Evolutionary conservation across 2,888 invertebrate genomes (phyloP).

Genomic region (Cephus rjabovi): DNA sequence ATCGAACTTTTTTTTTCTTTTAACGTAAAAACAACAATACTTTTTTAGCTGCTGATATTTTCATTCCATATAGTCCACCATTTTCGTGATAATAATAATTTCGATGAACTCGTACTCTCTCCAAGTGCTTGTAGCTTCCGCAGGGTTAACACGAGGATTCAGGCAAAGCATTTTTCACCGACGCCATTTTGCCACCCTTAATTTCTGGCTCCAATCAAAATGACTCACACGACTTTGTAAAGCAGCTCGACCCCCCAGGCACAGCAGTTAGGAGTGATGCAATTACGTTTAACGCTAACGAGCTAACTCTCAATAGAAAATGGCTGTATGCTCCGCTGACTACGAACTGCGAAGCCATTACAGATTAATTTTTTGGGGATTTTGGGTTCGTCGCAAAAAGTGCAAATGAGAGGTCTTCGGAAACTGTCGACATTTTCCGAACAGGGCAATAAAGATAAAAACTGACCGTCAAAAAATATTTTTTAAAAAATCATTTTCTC

Average conservation of each 20-base stretch:
- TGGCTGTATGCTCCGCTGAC: constrained; percentile 65
- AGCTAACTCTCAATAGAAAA: constrained; percentile 65
- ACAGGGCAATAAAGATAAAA: not conserved
- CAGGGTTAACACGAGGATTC: not conserved
- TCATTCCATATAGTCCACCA: not conserved
- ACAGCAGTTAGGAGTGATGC: constrained; percentile 57
- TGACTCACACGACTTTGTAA: constrained; percentile 57
- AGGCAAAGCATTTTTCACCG: constrained; percentile 10
- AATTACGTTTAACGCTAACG: constrained; percentile 65
- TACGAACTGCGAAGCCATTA: constrained; percentile 63
- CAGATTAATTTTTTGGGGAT: constrained; percentile 31
- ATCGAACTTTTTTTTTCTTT: not conserved
- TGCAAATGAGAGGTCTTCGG: not conserved
- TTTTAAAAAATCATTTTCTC: not conserved
- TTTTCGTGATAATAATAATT: not conserved
- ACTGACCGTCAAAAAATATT: not conserved
- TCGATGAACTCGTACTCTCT: not conserved
- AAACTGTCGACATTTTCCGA: not conserved
- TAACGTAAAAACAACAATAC: not conserved
- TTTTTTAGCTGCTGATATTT: not conserved
- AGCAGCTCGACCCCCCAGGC: constrained; percentile 42
- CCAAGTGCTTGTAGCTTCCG: not conserved
- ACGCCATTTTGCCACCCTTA: constrained; percentile 56
- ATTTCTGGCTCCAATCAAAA: constrained; percentile 62
- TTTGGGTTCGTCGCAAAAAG: constrained; percentile 13